These are phyloP conservation scores for Halcyon malimbica DNA, from an alignment of 2,113 vertebrate species.

Conservation along the genomic window DNA sequence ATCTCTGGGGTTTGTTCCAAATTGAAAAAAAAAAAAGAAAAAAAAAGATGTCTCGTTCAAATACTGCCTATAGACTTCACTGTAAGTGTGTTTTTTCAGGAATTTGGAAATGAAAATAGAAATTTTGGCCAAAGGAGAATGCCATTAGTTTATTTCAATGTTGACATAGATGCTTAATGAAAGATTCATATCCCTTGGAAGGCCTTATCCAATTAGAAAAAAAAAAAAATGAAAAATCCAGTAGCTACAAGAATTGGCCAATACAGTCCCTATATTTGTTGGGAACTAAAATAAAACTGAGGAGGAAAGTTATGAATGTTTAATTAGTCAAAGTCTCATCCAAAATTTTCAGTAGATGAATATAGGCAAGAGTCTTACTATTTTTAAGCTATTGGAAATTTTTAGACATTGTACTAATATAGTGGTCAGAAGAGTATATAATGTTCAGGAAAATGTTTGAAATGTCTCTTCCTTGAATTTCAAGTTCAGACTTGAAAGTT, in stretches of 20 bases:
- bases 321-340: background rate
- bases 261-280: background rate
- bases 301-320: background rate
- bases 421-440: background rate
- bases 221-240: background rate
- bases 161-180: background rate
- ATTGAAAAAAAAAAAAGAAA: background rate
- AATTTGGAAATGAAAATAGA: background rate
- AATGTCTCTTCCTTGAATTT: background rate
- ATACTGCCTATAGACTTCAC: background rate
- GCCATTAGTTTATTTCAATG: background rate
- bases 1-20: background rate
- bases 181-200: background rate
- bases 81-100: background rate
- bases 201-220: background rate
- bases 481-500: background rate
- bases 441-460: background rate
- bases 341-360: background rate
- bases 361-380: background rate
- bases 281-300: background rate
- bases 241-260: background rate
- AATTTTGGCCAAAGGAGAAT: background rate
- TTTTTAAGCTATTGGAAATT: background rate
- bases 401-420: background rate
- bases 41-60: background rate